Base-by-base conservation (phyloP, 2,797 vertebrate genomes). In the Neosilurus hyrtlii region DNA sequence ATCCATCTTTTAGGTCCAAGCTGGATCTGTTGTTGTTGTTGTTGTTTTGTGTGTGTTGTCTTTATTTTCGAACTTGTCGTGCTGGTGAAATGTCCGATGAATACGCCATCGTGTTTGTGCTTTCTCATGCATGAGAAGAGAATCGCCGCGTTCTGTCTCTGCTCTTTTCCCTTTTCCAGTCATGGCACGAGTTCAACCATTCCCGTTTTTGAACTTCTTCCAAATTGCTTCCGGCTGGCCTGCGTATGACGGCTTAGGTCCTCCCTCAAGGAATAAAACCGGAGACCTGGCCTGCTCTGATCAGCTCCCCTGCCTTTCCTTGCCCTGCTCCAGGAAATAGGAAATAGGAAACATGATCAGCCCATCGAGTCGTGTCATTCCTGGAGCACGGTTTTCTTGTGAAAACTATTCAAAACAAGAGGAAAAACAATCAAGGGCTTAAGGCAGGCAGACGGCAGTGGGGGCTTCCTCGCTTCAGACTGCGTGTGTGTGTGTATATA, bases 181-280 rank as follows among this genome's bases (percentile, higher is more conserved):
- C 54, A 51, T 84, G 85, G 88, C 86, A 89, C 62, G 65, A 84
- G 81, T 57, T 87, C 83, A 87, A 61, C 77, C 72, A 68, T 88
- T 84, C 84, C 63, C 24, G 43, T 74, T 86, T 87, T 90, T 93
- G 90, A 93, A 91, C 87, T 89, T 71, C 74, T 86, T 93, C 90
- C 91, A 91, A 87, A 90, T 88, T 89, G 89, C 90, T 92, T 92
- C 91, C 82, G 81, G 82, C 90, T 83, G 85, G 88, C 85, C 87
- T 88, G 86, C 66, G 89, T 81, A 82, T 86, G 83, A 82, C 57
- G 65, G 91, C 87, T 88, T 85, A 86, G 79, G 86, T 88, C 83
- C 83, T 88, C 85, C 90, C 87, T 88, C 70, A 81, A 89, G 90
- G 89, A 90, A 88, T 86, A 87, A 52, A 78, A 43, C 83, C 85